Percentiles rank a stretch among this genome's conserved stretches.
Conservation (phyloP, 2,113 vertebrate genomes). For the Erythrolamprus reginae region DNA sequence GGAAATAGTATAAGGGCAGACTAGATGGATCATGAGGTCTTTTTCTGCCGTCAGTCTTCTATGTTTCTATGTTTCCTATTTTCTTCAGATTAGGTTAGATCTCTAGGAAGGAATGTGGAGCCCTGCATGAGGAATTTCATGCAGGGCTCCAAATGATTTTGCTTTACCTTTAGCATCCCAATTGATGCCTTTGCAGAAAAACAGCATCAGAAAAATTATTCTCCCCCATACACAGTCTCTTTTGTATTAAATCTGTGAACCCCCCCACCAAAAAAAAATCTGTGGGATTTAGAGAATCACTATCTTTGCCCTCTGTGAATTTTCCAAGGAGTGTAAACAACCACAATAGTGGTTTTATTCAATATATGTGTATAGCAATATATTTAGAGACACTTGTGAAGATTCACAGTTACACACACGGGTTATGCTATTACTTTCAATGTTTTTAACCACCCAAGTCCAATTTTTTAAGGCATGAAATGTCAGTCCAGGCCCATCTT, state of each 20-base stretch:
- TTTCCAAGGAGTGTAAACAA: background rate
- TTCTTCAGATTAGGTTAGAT: background rate
- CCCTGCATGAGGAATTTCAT: background rate
- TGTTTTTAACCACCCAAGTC: background rate
- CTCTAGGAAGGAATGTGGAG: background rate
- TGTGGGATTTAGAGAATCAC: background rate
- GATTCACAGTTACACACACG: background rate
- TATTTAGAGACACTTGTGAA: background rate
- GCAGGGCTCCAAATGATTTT: background rate
- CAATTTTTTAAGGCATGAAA: background rate
- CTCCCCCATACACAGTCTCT: background rate
- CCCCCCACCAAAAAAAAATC: no score
- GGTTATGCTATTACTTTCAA: background rate
- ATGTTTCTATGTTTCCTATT: background rate
- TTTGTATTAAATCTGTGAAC: background rate
- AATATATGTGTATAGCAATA: background rate
- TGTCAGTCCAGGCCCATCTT: constrained; percentile 8
- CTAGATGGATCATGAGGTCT: no score
- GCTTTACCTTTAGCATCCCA: background rate
- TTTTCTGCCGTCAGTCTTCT: no score
- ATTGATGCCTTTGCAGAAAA: background rate
- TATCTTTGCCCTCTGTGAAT: background rate
- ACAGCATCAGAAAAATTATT: background rate
- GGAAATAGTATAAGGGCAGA: no score
- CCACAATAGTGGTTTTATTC: background rate